Percentiles rank a stretch among this genome's conserved stretches.
phyloP scores from a whole-genome alignment of 2,113 vertebrate genomes.

The Damaliscus lunatus region DNA sequence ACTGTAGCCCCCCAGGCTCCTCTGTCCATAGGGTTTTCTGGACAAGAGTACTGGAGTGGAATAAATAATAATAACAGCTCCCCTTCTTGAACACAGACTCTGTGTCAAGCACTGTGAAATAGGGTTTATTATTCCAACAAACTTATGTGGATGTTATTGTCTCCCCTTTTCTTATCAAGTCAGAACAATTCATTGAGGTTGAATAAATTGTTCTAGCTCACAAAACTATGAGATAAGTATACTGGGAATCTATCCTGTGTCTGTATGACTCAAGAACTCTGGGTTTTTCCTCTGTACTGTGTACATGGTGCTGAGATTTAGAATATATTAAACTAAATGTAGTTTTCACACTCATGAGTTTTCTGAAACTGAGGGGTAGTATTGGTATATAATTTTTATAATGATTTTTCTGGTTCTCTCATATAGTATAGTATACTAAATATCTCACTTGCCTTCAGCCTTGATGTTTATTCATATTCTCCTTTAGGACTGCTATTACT shows the following conservation, averaged over 20 bases:
- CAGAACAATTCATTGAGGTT: neutral
- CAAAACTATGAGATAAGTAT: neutral
- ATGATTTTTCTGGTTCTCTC: neutral
- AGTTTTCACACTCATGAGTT: slow-evolving; percentile 19
- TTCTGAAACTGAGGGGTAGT: neutral
- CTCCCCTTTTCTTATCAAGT: neutral
- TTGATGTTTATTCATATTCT: neutral
- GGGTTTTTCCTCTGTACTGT: neutral
- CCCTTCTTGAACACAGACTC: neutral
- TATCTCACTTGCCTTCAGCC: neutral
- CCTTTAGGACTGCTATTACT: neutral
- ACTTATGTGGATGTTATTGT: neutral
- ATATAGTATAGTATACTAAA: neutral
- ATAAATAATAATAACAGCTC: neutral
- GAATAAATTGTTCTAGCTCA: neutral
- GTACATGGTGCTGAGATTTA: neutral
- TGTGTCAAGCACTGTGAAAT: neutral
- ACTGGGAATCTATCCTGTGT: neutral
- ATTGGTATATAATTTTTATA: slow-evolving; percentile 19
- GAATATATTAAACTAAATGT: neutral
- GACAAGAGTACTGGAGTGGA: neutral
- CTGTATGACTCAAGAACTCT: neutral
- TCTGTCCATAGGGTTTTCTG: neutral
- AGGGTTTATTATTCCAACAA: neutral
- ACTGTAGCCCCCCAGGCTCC: neutral